These are phyloP conservation scores for Hormaphis cornu DNA, from an alignment of 1,140 invertebrate genomes.

Conservation along the genomic window DNA sequence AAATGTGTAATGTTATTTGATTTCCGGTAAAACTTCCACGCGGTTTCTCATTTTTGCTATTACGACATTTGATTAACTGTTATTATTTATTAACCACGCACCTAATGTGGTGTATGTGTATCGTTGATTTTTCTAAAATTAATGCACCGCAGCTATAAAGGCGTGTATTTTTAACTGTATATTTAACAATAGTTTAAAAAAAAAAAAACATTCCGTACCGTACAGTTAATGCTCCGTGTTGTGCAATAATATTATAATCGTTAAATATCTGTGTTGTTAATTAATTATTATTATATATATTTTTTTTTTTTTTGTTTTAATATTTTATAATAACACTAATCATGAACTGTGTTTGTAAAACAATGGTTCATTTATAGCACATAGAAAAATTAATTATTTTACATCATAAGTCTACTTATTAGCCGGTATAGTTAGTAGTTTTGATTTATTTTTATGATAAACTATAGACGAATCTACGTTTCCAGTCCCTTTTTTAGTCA, in stretches of 20 bases:
- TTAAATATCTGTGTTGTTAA: constrained; percentile 22
- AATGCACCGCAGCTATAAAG: too few species aligned
- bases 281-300: constrained; percentile 16
- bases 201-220: not conserved
- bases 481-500: constrained; percentile 19
- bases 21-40: too few species aligned
- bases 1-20: too few species aligned
- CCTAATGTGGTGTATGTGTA: too few species aligned
- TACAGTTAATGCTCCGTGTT: not conserved
- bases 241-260: constrained; percentile 17
- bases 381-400: not conserved
- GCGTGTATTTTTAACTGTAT: not conserved
- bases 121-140: too few species aligned
- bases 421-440: not conserved
- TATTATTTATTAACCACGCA: too few species aligned
- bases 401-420: constrained; percentile 4
- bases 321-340: not conserved
- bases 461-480: not conserved
- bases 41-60: too few species aligned
- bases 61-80: too few species aligned
- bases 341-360: not conserved
- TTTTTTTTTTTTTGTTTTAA: not conserved
- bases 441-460: not conserved
- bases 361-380: not conserved
- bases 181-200: not conserved